Base-by-base conservation (phyloP, 2,113 vertebrate species). In the Ursus arctos region DNA sequence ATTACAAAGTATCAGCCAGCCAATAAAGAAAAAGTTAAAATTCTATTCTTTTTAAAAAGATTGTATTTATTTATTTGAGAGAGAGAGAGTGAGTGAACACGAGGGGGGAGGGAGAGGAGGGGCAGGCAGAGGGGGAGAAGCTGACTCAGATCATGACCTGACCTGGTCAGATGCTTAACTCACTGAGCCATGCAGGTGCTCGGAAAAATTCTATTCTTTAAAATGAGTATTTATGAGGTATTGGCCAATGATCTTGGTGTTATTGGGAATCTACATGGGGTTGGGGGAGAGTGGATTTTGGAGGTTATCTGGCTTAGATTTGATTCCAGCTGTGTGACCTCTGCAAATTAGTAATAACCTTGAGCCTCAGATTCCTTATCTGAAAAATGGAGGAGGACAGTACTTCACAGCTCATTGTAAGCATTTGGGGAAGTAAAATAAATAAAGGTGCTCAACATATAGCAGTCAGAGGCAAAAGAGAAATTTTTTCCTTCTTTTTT, bases 21-120 rank as follows among this genome's bases (percentile, higher is more conserved):
- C 63, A 77, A 28, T 51, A 94, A 96, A 96, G 67, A 65, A 77
- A 24, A 77, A 93, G 61, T 57, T 47, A 91, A 84, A 84, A 6
- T 81, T 92, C 15, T 80, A 4, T 55, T 84, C 67, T 67, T 69
- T n/a, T n/a, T 19, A 1, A n/a, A 69, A 69, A 69, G 19, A 57
- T 57, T 57, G 8, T 57, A 57, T 57, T 57, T 57, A 21, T 57
- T 19, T 57, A 57, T 69, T 69, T 69, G 65, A 69, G 31, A 33
- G 63, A 65, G 63, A 65, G 28, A 67, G 31, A 7, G 7, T 18
- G 65, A 8, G 33, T 69, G 65, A 4, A 33, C 15, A 9, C 33
- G 1, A 69, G 33, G 15, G 33, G 31, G 65, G 16, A 69, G 33
- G 15, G 33, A 15, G 65, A 7, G 65, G 65, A 19, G 65, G 65